A percentile compares a stretch with the other conserved stretches of the same genome.
phyloP scores from a whole-genome alignment of 1,140 invertebrate genomes.

The Brachionus calyciflorus region DNA sequence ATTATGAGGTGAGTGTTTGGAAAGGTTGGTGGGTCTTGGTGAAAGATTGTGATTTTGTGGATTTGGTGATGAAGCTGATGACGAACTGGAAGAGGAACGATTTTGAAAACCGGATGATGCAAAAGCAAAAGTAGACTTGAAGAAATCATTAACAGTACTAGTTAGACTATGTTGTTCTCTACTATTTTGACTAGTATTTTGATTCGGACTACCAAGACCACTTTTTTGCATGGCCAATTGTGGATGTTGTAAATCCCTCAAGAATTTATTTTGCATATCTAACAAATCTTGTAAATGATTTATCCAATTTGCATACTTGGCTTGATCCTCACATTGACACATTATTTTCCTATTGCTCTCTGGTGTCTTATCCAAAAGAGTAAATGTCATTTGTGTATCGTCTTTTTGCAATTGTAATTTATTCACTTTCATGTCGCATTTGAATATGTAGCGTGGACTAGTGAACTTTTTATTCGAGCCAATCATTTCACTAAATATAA shows the following conservation, averaged over 20 bases:
- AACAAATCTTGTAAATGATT: constrained; percentile 24
- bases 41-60: not conserved
- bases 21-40: not conserved
- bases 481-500: constrained; percentile 91
- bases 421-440: constrained; percentile 95
- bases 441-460: constrained; percentile 91
- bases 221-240: constrained; percentile 53
- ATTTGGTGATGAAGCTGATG: not conserved
- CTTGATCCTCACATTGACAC: constrained; percentile 28
- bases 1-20: not conserved
- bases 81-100: constrained; percentile 41
- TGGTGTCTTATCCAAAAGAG: constrained; percentile 69
- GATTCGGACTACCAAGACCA: constrained; percentile 46
- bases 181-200: constrained; percentile 48
- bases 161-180: constrained; percentile 36
- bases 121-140: constrained; percentile 37
- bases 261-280: constrained; percentile 55
- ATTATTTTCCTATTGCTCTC: constrained; percentile 32
- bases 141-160: constrained; percentile 34
- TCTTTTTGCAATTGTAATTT: constrained; percentile 78
- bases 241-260: constrained; percentile 64
- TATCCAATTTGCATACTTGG: constrained; percentile 40
- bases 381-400: constrained; percentile 69
- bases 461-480: constrained; percentile 79
- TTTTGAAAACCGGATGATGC: constrained; percentile 29